phyloP scores from a whole-genome alignment of 2,113 vertebrate genomes.

The Myiozetetes cayanensis region DNA sequence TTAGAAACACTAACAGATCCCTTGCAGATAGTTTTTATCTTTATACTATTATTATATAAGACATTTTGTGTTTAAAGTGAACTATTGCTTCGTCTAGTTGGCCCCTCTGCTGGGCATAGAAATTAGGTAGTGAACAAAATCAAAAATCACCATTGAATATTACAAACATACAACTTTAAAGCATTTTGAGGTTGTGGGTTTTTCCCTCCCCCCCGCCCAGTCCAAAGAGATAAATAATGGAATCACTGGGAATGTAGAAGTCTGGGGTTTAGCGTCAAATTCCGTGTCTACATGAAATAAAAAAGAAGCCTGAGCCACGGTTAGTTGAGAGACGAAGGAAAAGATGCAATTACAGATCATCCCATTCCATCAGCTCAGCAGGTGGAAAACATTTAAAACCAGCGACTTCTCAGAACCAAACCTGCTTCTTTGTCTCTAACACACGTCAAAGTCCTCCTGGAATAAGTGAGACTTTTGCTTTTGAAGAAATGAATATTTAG shows the following conservation, averaged over 20 bases:
- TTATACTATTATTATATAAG: slow-evolving; percentile 32
- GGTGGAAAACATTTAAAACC: not conserved
- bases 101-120: slow-evolving; percentile 39
- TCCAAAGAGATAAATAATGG: slow-evolving; percentile 13
- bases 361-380: slow-evolving; percentile 1
- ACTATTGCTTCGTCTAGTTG: slow-evolving; percentile 59
- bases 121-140: slow-evolving; percentile 51
- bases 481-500: not conserved
- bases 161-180: slow-evolving; percentile 41
- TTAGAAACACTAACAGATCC: slow-evolving; percentile 60
- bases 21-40: slow-evolving; percentile 33
- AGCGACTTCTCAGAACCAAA: not conserved
- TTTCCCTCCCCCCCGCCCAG: not conserved
- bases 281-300: not conserved
- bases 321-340: not conserved
- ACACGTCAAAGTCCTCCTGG: not conserved
- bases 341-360: slow-evolving; percentile 18
- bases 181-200: not conserved
- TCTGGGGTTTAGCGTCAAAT: not conserved
- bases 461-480: not conserved
- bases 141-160: slow-evolving; percentile 43
- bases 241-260: not conserved
- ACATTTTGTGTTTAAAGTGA: slow-evolving; percentile 41
- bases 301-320: not conserved
- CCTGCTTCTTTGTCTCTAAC: not conserved